Evolutionary conservation across 2,888 invertebrate genomes (phyloP), one percentile per base, ranked within the genome.

Genomic region (Anagyrus pseudococci): DNA sequence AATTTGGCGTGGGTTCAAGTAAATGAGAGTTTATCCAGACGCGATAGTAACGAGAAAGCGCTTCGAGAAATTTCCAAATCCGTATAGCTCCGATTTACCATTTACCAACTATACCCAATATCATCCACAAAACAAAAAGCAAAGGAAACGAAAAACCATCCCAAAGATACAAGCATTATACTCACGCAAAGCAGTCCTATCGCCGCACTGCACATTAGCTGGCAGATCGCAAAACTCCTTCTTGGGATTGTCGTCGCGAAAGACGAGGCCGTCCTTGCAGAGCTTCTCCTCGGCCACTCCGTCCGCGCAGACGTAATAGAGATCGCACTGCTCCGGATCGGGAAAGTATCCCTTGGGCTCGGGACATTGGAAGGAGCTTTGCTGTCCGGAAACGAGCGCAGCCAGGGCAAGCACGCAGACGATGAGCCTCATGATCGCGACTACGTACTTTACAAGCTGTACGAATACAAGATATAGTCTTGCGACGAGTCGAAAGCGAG

Each of bases 231-330:
- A 93, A 48, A 86, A 83, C 70, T 90, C 90, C 70, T 89, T 88
- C 77, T 86, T 88, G 0, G 90, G 85, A 76, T 89, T 89, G 69
- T 85, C 86, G 69, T 89, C 89, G 61, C 88, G 85, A 79, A 92
- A 93, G 22, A 92, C 89, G 33, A 92, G 83, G 1, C 92, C 92
- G 69, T 93, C 92, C 1, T 91, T 90, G 77, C 92, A 93, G 15
- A 91, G 83, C 69, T 84, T 88, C 61, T 86, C 83, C 77, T 89
- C 89, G 2, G 88, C 78, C 62, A 83, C 83, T 25, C 88, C 88
- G 80, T 87, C 86, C 60, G 82, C 82, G 82, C 92, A 92, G 73
- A 86, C 86, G 81, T 90, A 92, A 79, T 91, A 92, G 67, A 91
- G 85, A 82, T 93, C 92, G 77, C 92, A 92, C 79, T 92, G 90